phyloP scores from a whole-genome alignment of 92 coral and sea anemone genomes.

The Palythoa heliodiscus region DNA sequence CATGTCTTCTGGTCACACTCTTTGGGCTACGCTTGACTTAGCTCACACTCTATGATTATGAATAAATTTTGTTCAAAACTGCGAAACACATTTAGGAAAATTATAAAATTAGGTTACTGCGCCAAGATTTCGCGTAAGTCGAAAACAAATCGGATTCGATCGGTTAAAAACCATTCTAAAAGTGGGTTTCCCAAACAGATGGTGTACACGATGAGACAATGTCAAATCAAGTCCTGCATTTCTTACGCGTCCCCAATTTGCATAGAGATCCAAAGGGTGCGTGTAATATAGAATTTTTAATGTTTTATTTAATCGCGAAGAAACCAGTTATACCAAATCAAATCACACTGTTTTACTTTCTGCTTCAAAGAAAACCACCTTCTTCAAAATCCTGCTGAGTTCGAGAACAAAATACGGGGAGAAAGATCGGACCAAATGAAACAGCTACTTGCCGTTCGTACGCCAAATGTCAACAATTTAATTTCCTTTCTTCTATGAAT shows the following conservation, averaged over 20 bases:
- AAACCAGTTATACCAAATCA: not conserved
- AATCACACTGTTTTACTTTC: not conserved
- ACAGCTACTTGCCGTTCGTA: not conserved
- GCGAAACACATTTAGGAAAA: not conserved
- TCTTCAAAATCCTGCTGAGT: not conserved
- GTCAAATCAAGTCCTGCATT: conserved; percentile 16
- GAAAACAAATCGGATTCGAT: not conserved
- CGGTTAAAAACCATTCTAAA: not conserved
- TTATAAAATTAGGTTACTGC: not conserved
- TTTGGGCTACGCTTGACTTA: conserved; percentile 26
- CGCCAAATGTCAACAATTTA: conserved; percentile 33
- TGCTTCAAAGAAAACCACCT: not conserved
- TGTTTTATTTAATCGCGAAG: conserved; percentile 13
- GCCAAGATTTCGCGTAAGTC: not conserved
- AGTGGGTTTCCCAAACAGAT: conserved; percentile 24
- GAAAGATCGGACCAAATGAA: not conserved
- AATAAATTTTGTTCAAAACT: conserved; percentile 26
- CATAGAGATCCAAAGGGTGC: conserved; percentile 34
- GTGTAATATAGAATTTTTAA: not conserved
- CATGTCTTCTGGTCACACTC: not conserved
- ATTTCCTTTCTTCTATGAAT: conserved; percentile 35
- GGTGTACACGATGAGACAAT: conserved; percentile 19
- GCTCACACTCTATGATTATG: conserved; percentile 1
- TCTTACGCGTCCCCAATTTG: conserved; percentile 31
- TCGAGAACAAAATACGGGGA: not conserved